phyloP scores from a whole-genome alignment of 2,113 vertebrate species.

The Chionomys nivalis region DNA sequence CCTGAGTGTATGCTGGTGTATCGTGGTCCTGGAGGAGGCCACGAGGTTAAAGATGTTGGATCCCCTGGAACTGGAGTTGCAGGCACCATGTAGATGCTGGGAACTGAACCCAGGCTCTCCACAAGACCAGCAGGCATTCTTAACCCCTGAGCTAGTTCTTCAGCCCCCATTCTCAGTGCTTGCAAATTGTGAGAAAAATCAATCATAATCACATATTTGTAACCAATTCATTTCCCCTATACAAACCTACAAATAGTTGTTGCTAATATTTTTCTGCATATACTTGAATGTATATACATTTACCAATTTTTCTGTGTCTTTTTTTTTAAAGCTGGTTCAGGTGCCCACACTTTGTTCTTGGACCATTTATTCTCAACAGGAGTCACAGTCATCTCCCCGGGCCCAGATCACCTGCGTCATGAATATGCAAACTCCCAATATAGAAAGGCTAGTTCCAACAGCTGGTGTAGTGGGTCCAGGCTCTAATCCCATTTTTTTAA shows the following conservation, averaged over 20 bases:
- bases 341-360: background rate
- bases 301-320: background rate
- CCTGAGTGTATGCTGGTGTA: background rate
- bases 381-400: background rate
- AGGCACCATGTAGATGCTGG: background rate
- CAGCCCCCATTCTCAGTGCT: background rate
- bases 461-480: background rate
- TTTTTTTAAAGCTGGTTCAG: background rate
- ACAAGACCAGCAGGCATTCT: background rate
- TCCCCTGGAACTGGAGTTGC: background rate
- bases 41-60: background rate
- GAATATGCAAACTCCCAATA: background rate
- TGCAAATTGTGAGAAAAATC: conserved; percentile 9
- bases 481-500: background rate
- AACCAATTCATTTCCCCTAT: background rate
- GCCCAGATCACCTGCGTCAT: background rate
- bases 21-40: background rate
- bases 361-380: background rate
- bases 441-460: background rate
- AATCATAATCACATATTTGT: background rate
- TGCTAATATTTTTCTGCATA: background rate
- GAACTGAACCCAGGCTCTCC: background rate
- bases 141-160: background rate
- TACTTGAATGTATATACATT: background rate
- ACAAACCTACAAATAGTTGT: background rate